phyloP scores from a whole-genome alignment of 2,113 vertebrate genomes.

The Trichomycterus rosablanca region DNA sequence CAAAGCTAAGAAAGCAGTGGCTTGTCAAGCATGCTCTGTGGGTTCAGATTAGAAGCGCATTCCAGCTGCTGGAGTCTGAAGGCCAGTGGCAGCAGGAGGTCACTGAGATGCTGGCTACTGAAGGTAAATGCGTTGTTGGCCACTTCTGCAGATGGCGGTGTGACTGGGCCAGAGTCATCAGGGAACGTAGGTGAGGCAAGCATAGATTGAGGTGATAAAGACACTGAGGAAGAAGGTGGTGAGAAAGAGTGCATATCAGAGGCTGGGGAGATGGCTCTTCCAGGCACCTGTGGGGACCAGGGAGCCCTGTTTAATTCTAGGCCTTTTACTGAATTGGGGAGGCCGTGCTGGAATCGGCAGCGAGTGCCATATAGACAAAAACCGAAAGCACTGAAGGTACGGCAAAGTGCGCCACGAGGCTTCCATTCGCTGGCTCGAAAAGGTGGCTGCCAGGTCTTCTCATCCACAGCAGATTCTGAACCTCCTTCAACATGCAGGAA shows the following conservation, averaged over 20 bases:
- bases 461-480: neutral
- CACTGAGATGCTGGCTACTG: slow-evolving; percentile 67
- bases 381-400: slow-evolving; percentile 66
- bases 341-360: slow-evolving; percentile 69
- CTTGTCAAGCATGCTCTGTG: slow-evolving; percentile 48
- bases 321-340: slow-evolving; percentile 50
- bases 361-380: slow-evolving; percentile 71
- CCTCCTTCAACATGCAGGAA: slow-evolving; percentile 55
- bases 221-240: slow-evolving; percentile 23
- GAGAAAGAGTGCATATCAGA: slow-evolving; percentile 47
- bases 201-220: slow-evolving; percentile 46
- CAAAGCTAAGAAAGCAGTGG: slow-evolving; percentile 38
- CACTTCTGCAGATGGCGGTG: slow-evolving; percentile 42
- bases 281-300: slow-evolving; percentile 1
- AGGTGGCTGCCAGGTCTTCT: neutral
- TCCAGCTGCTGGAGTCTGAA: slow-evolving; percentile 67
- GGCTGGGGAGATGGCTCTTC: slow-evolving; percentile 30
- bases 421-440: slow-evolving; percentile 50
- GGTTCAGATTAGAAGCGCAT: slow-evolving; percentile 32
- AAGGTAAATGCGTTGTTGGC: slow-evolving; percentile 66
- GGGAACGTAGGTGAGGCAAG: slow-evolving; percentile 44
- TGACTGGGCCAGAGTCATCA: slow-evolving; percentile 40
- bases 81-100: slow-evolving; percentile 67
- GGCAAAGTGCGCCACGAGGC: slow-evolving; percentile 60
- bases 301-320: neutral